Base-by-base conservation (phyloP, 1,140 invertebrate genomes). In the Rhysida immarginata region DNA sequence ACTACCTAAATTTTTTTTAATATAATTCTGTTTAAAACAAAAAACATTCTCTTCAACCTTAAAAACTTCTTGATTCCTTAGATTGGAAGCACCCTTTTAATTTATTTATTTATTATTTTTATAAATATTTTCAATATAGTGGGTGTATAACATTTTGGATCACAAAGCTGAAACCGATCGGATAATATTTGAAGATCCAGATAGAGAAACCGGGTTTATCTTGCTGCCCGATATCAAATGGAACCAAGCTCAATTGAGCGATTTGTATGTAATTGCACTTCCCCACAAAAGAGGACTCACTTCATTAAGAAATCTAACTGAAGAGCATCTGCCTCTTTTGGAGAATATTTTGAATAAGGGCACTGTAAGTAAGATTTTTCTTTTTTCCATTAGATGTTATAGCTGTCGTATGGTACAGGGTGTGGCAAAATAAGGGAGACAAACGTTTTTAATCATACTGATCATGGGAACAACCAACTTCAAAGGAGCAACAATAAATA, bases 61-160 rank as follows among this genome's bases (percentile, higher is more conserved):
- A n/a, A n/a, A n/a, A n/a, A n/a, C n/a, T n/a, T n/a, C n/a, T n/a
- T n/a, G n/a, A n/a, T n/a, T n/a, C n/a, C n/a, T n/a, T 35, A 54
- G 20, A 25, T 29, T 5, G 21, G 16, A 52, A 50, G 57, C n/a
- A 27, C 26, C 16, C 58, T 11, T 20, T 49, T 20, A 18, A 41
- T n/a, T 11, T 41, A 11, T 41, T n/a, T n/a, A n/a, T 1, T 14
- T 55, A 55, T 8, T 29, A 25, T 57, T 41, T 5, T 55, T 35
- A 16, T 50, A 46, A 21, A n/a, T 26, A 49, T 43, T 49, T 63
- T 65, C 59, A 60, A 78, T 82, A 52, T 68, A 96, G 85, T 98
- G 94, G 95, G 83, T 99, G 0, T 87, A 91, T 66, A 98, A 99
- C 70, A 92, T 97, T 60, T 68, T 99, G 11, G 83, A 92, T 42